Conservation (phyloP, 2,113 vertebrate genomes). For the Hoplias malabaricus region DNA sequence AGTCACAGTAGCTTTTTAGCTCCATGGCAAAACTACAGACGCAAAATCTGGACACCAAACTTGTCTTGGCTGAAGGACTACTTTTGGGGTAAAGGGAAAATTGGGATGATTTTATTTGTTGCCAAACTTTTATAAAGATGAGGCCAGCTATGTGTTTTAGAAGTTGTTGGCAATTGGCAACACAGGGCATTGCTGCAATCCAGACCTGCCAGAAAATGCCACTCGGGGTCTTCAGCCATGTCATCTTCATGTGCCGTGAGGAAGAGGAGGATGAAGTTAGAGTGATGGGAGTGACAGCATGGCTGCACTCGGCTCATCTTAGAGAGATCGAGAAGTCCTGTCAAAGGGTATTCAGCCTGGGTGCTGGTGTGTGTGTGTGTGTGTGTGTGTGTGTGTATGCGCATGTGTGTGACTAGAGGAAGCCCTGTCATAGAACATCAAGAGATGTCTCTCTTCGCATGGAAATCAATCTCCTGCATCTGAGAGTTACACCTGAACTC, state of each 20-base stretch:
- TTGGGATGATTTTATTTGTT: neutral
- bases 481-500: conserved; percentile 44
- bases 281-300: conserved; percentile 42
- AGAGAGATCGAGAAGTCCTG: conserved; percentile 40
- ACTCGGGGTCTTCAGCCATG: conserved; percentile 23
- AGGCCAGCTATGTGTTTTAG: neutral
- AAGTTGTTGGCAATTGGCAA: neutral
- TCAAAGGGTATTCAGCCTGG: conserved; percentile 36
- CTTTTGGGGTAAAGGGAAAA: neutral
- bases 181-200: neutral
- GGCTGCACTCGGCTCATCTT: conserved; percentile 20
- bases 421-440: conserved; percentile 46
- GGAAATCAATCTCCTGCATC: conserved; percentile 48
- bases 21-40: neutral
- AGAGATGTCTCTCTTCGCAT: conserved; percentile 43
- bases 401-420: conserved; percentile 24
- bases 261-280: conserved; percentile 36
- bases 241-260: conserved; percentile 22
- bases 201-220: neutral
- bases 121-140: neutral
- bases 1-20: neutral
- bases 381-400: neutral
- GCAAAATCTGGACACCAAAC: neutral
- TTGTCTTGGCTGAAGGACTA: neutral
- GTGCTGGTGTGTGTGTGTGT: neutral